Evolutionary conservation across 2,888 invertebrate genomes (phyloP).

Genomic region (Drosophila mettleri): DNA sequence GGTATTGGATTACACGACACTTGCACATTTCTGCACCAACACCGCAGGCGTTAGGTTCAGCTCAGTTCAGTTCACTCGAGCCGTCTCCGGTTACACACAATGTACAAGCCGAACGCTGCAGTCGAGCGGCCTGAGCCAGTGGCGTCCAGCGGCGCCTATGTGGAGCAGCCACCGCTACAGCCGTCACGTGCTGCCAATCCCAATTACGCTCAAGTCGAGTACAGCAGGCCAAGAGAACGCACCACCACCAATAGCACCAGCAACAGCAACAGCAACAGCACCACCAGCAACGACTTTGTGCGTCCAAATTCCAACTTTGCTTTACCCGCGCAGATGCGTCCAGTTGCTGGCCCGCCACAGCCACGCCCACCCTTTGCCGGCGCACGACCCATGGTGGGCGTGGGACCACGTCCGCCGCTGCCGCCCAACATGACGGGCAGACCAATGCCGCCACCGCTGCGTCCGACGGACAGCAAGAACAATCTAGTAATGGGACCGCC

Average conservation of each 20-base stretch:
- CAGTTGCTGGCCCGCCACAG: conserved; percentile 72
- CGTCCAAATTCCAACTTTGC: conserved; percentile 55
- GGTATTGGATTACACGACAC: conserved; percentile 79
- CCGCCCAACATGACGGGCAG: conserved; percentile 73
- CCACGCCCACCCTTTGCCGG: conserved; percentile 79
- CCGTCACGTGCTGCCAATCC: conserved; percentile 20
- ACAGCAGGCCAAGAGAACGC: conserved; percentile 43
- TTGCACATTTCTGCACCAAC: conserved; percentile 82
- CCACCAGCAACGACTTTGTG: conserved; percentile 16
- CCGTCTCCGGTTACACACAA: conserved; percentile 15
- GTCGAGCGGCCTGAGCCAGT: conserved; percentile 13
- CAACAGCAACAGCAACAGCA: conserved; percentile 11
- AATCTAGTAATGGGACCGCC: conserved; percentile 82
- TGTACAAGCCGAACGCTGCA: conserved; percentile 29
- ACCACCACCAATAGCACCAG: conserved; percentile 31
- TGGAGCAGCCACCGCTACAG: conserved; percentile 27
- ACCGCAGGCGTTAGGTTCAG: conserved; percentile 74
- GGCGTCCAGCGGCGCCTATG: conserved; percentile 3
- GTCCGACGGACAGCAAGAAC: conserved; percentile 85
- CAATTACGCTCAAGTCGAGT: conserved; percentile 13
- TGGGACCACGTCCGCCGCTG: conserved; percentile 80
- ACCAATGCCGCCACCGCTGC: conserved; percentile 83
- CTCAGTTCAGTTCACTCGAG: conserved; percentile 52
- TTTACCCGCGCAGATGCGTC: conserved; percentile 81
- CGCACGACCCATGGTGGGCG: conserved; percentile 71